Conservation (phyloP, 2,113 vertebrate species). For the Acanthisitta chloris region DNA sequence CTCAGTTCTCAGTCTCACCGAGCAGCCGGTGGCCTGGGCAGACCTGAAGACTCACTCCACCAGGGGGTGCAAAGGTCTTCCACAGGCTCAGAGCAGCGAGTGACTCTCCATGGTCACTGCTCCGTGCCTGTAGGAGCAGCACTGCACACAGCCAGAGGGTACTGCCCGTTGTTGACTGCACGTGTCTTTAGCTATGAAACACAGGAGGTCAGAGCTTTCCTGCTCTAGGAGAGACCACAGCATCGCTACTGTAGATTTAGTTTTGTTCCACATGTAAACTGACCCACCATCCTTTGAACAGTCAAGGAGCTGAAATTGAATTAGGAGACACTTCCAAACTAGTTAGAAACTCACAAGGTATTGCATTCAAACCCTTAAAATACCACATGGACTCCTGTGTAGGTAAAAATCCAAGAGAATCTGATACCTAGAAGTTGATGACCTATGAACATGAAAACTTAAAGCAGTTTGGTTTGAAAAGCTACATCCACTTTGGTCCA, state of each 20-base stretch:
- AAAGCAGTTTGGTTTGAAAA: not conserved
- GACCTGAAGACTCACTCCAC: not conserved
- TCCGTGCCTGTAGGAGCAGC: not conserved
- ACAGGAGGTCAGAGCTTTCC: not conserved
- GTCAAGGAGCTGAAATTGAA: not conserved
- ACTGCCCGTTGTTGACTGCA: not conserved
- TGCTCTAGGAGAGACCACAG: not conserved
- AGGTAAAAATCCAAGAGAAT: not conserved
- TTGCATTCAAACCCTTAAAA: not conserved
- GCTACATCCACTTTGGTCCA: not conserved
- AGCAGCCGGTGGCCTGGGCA: not conserved
- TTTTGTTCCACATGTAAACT: not conserved
- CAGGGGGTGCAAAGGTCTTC: not conserved
- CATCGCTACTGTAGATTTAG: not conserved
- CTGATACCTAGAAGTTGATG: not conserved
- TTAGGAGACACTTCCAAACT: not conserved
- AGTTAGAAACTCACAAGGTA: not conserved
- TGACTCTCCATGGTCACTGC: not conserved
- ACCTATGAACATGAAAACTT: fast-evolving
- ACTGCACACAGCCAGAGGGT: not conserved
- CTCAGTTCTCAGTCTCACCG: not conserved
- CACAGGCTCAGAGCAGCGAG: not conserved
- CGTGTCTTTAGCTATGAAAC: not conserved
- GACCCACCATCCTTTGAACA: not conserved
- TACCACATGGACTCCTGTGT: not conserved